Evolutionary conservation across 2,113 vertebrate species (phyloP).

Genomic region (Puma concolor): DNA sequence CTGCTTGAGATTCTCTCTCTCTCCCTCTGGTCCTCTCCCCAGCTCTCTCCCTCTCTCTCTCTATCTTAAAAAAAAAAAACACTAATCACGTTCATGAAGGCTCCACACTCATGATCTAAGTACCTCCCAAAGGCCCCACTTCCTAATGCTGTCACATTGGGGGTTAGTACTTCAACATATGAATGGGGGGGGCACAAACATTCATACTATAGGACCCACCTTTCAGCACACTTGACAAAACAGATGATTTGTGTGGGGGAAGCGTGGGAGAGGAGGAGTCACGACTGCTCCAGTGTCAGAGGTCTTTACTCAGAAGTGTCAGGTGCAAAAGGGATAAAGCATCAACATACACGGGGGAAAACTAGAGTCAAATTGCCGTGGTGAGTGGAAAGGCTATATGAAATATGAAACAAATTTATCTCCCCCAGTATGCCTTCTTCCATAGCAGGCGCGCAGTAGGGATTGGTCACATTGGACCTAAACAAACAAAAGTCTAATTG

Average conservation of each 20-base stretch:
- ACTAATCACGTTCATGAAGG: neutral
- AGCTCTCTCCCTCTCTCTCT: too few relatives aligned
- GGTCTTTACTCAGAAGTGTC: neutral
- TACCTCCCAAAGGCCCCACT: neutral
- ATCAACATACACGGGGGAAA: neutral
- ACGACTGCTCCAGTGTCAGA: neutral
- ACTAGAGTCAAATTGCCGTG: neutral
- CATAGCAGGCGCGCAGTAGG: neutral
- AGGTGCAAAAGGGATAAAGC: neutral
- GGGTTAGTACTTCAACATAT: neutral
- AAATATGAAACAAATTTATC: neutral
- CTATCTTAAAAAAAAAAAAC: neutral
- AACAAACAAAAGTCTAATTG: neutral
- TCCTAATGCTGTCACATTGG: neutral
- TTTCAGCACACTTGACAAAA: neutral
- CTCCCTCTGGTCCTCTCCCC: too few relatives aligned
- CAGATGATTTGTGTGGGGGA: neutral
- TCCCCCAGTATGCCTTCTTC: neutral
- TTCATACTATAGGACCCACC: neutral
- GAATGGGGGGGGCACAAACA: neutral
- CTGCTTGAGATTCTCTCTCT: too few relatives aligned
- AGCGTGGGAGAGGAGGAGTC: neutral
- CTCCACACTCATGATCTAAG: neutral
- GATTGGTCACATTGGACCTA: neutral
- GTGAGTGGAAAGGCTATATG: neutral